Evolutionary conservation across 2,113 vertebrate species (phyloP).

Genomic region (Micronisus gabar): DNA sequence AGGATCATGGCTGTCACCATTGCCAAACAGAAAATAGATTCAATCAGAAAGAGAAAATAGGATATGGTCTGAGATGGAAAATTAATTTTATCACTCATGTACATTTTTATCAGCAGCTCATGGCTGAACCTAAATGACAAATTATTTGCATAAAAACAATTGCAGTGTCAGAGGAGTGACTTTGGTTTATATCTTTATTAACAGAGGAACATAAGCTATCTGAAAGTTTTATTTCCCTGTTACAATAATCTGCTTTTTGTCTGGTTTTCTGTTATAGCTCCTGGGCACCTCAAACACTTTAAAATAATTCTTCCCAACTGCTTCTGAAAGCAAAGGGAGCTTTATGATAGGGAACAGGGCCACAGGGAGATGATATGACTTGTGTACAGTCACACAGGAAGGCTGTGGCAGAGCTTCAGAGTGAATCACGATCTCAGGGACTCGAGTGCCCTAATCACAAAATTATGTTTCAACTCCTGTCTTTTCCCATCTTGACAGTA

Average conservation of each 20-base stretch:
- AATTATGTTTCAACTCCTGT: neutral
- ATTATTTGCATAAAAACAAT: neutral
- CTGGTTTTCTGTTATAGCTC: neutral
- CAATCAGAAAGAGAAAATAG: neutral
- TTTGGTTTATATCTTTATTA: slow-evolving; percentile 30
- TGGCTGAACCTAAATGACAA: neutral
- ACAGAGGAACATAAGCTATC: neutral
- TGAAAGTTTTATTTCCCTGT: neutral
- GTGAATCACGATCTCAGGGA: neutral
- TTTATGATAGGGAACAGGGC: neutral
- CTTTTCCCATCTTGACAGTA: neutral
- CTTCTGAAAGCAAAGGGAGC: neutral
- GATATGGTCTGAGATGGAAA: neutral
- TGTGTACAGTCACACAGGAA: neutral
- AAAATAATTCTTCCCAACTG: neutral
- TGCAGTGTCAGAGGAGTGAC: neutral
- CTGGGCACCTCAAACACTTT: neutral
- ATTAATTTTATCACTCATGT: neutral
- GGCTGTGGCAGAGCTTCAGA: neutral
- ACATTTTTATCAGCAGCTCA: neutral
- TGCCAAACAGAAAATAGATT: neutral
- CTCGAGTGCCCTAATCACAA: neutral
- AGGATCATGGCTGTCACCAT: neutral
- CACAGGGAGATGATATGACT: neutral
- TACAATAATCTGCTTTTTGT: neutral